Conservation (phyloP, 64 coral and sea anemone species). For the Montipora cactus region DNA sequence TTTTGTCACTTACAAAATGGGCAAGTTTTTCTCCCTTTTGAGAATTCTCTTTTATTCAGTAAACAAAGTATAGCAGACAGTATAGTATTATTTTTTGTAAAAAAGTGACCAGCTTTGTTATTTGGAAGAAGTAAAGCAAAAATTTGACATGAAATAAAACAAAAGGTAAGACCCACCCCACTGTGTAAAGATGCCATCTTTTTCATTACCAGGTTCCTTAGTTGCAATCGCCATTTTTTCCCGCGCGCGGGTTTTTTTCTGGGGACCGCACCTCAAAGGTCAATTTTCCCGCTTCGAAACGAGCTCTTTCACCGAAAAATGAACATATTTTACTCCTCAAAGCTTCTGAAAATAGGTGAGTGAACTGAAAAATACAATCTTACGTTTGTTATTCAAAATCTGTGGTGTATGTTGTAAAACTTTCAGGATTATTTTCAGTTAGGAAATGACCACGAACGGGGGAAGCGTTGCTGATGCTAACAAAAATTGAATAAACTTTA, state of each 20-base stretch:
- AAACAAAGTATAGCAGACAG: no score
- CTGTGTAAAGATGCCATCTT: neutral
- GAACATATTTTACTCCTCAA: no score
- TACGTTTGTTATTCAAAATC: no score
- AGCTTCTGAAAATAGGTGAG: no score
- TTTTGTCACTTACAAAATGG: neutral
- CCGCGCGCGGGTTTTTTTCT: constrained; percentile 98
- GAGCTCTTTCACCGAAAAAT: no score
- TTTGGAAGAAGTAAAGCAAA: neutral
- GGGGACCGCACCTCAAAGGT: constrained; percentile 29
- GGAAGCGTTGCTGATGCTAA: no score
- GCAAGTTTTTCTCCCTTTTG: neutral
- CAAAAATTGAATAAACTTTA: no score
- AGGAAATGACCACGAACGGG: no score
- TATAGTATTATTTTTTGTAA: neutral
- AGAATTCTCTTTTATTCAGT: no score
- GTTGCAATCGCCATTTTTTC: constrained; percentile 76
- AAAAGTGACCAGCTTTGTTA: neutral
- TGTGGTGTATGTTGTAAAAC: no score
- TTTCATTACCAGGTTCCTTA: constrained; percentile 85
- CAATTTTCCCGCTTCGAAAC: neutral
- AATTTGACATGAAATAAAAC: neutral
- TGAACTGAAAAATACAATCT: no score
- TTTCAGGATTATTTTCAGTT: no score
- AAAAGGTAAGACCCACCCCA: constrained; percentile 21